A percentile compares a stretch with the other conserved stretches of the same genome.
Conservation (phyloP, 35 echinoderm and acorn worm species). For the Eucidaris tribuloides region DNA sequence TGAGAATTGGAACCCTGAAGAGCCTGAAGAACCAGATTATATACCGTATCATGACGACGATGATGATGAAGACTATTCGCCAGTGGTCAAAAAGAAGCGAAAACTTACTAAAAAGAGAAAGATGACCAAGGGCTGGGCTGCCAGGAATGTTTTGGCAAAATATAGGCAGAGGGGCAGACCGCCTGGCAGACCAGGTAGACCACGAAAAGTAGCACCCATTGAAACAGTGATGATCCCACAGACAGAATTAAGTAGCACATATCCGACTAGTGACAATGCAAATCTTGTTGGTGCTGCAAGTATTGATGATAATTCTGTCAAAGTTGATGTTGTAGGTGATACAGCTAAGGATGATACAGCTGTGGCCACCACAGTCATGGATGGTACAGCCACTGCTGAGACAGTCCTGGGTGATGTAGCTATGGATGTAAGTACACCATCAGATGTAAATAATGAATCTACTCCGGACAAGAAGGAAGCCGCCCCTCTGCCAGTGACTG, state of each 20-base stretch:
- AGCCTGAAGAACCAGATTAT: not conserved
- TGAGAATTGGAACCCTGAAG: no score
- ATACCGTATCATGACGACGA: not conserved
- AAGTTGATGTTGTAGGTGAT: no score
- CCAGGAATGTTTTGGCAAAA: constrained; percentile 2
- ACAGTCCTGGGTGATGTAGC: not conserved
- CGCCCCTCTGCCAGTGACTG: not conserved
- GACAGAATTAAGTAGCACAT: no score
- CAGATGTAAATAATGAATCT: not conserved
- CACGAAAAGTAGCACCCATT: no score
- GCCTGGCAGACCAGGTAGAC: not conserved
- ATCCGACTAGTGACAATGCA: no score
- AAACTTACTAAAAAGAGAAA: not conserved
- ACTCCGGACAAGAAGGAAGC: not conserved
- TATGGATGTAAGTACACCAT: not conserved
- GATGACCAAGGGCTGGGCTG: constrained; percentile 7
- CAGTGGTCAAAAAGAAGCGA: not conserved
- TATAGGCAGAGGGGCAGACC: constrained; percentile 3
- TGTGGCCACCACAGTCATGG: no score
- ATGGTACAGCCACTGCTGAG: no score
- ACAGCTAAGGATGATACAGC: no score
- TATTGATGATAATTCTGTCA: no score
- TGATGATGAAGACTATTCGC: constrained; percentile 30
- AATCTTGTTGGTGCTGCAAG: no score
- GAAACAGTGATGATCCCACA: no score